Base-by-base conservation (phyloP, 2,113 vertebrate genomes). In the Ctenodactylus gundi region DNA sequence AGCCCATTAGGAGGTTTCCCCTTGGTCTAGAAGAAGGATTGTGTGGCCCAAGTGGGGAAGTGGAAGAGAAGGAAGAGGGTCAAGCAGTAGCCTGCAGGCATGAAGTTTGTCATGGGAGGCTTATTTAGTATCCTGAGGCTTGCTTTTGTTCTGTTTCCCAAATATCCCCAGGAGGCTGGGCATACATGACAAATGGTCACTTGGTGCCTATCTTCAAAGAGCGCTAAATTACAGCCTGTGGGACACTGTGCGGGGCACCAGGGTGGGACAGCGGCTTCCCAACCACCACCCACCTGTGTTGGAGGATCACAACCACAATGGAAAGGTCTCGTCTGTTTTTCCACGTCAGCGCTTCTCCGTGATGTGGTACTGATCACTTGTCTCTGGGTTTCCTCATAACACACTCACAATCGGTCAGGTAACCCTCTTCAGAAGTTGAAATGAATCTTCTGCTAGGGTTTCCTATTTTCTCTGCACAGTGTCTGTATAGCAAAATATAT, bases 401-500 rank as follows among this genome's bases (percentile, higher is more conserved):
- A 57, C 55, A 93, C 20, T 64, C 84, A 55, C 55, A 3, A 53
- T 53, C 86, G 86, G 86, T 94, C 41, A 77, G 83, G 90, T 55
- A 84, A 41, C 53, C 39, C 46, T 36, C 12, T 31, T 91, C 86
- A 82, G 60, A 89, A 49, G 58, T 81, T 84, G 58, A 77, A 57
- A 70, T 57, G 23, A 57, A 17, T 85, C 31, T 84, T 89, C 53
- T 76, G 25, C 72, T 73, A n/a, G 27, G 55, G 72, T 77, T 90
- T 92, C 70, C 72, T 70, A 44, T 95, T 84, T 91, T 80, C 70
- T 51, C n/a, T 1, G 7, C n/a, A 85, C 3, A 77, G 75, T 29
- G 58, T 73, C 36, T 31, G 34, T 46, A 81, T 20, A 25, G 85
- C 73, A 60, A 95, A 87, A 94, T 25, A 93, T 97, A 97, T 78